A percentile compares a stretch with the other conserved stretches of the same genome.
Conservation (phyloP, 2,797 vertebrate genomes). For the Hypotaenidia philippensis region DNA sequence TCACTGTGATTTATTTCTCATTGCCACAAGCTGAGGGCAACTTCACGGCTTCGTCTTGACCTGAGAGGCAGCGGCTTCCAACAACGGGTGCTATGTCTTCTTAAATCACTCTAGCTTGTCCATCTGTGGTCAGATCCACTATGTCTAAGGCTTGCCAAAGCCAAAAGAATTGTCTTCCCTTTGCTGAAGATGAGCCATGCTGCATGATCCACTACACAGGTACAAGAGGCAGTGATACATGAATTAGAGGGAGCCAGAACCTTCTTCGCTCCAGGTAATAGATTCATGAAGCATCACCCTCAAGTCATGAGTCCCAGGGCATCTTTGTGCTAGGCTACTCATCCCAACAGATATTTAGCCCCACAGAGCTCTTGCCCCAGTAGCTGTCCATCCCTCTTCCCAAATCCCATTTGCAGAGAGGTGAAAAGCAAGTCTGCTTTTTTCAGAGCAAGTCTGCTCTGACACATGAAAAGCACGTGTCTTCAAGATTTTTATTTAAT, state of each 20-base stretch:
- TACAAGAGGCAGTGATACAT: neutral
- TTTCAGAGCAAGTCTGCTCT: neutral
- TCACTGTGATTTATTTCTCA: neutral
- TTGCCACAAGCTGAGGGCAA: neutral
- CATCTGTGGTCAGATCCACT: neutral
- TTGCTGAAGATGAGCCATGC: neutral
- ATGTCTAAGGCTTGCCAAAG: neutral
- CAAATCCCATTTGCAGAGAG: neutral
- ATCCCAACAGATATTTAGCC: neutral
- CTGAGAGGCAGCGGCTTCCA: neutral
- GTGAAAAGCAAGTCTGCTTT: neutral
- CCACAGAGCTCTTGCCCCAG: neutral
- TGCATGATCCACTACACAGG: neutral
- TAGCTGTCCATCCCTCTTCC: neutral
- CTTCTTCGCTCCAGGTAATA: neutral
- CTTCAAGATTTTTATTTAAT: neutral
- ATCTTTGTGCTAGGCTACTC: neutral
- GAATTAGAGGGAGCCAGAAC: neutral
- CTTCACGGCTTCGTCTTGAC: neutral
- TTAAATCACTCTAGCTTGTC: neutral
- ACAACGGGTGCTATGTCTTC: fast-evolving
- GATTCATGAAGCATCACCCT: neutral
- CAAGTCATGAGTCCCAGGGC: neutral
- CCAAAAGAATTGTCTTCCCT: neutral
- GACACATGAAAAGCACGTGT: fast-evolving